A percentile compares a stretch with the other conserved stretches of the same genome.
These are phyloP conservation scores for Polyergus mexicanus DNA, from an alignment of 1,140 invertebrate species.

Conservation along the genomic window DNA sequence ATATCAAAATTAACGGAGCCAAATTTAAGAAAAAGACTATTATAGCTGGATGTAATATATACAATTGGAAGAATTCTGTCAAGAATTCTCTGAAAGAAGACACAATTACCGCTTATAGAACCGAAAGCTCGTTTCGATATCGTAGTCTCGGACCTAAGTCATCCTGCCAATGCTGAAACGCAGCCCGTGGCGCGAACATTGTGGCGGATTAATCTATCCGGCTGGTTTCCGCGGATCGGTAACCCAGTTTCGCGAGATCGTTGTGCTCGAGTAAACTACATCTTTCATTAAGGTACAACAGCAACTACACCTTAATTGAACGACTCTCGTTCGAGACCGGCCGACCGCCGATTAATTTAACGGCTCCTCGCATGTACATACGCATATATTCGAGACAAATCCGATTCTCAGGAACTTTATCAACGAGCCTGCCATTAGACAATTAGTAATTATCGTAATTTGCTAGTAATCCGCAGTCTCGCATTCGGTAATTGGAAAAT, in stretches of 20 bases:
- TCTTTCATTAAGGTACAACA: conserved; percentile 62
- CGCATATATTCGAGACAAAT: not conserved
- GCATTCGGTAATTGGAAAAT: no score
- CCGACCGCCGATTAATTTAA: conserved; percentile 40
- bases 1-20: no score
- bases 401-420: not conserved
- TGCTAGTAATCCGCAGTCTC: no score
- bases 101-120: not conserved
- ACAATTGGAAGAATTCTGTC: no score
- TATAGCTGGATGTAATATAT: no score
- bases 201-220: conserved; percentile 45
- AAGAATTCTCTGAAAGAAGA: no score
- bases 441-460: conserved; percentile 10
- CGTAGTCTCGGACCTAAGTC: conserved; percentile 13
- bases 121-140: not conserved
- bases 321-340: conserved; percentile 50
- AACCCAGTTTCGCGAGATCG: conserved; percentile 55
- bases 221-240: conserved; percentile 48
- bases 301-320: conserved; percentile 59
- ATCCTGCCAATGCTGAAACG: conserved; percentile 8
- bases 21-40: no score
- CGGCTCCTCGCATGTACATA: not conserved
- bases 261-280: conserved; percentile 58
- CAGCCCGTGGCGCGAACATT: conserved; percentile 23
- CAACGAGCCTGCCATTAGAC: conserved; percentile 23